A percentile compares a stretch with the other conserved stretches of the same genome.
phyloP scores from a whole-genome alignment of 1,140 invertebrate genomes.

The Diachasma alloeum region DNA sequence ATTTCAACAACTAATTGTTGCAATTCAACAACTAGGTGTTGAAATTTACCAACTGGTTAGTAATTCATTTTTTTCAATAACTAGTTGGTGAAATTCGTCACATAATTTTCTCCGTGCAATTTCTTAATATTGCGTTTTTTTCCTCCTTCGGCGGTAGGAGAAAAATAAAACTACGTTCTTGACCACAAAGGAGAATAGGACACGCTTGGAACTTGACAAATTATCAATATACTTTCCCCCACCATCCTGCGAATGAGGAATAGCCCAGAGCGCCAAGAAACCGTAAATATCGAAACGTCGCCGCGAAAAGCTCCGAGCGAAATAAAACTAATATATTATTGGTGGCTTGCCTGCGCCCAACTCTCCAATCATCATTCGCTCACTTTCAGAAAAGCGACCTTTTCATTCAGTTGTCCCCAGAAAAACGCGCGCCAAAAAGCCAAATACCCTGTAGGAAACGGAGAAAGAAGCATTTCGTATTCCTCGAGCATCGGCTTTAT shows the following conservation, averaged over 20 bases:
- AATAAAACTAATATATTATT: constrained; percentile 28
- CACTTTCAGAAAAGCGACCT: not conserved
- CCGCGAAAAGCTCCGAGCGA: not conserved
- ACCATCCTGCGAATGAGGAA: not conserved
- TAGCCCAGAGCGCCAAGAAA: not conserved
- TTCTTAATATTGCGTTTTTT: not conserved
- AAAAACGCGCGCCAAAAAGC: not conserved
- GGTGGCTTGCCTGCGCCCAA: constrained; percentile 19
- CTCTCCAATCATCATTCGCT: not conserved
- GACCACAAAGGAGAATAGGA: not conserved
- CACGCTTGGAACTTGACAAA: constrained; percentile 10
- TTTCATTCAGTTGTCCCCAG: not conserved
- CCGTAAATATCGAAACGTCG: constrained; percentile 20
- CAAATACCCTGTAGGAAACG: not conserved
- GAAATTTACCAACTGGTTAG: no score
- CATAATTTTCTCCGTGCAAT: no score
- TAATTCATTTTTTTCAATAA: no score
- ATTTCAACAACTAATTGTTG: no score
- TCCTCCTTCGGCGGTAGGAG: not conserved
- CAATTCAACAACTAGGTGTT: no score
- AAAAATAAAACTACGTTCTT: not conserved
- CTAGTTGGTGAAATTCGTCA: no score
- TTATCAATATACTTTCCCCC: constrained; percentile 16
- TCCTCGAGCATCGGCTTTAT: constrained; percentile 63
- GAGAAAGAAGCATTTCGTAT: constrained; percentile 54